phyloP scores from a whole-genome alignment of 2,113 vertebrate genomes.

The Scolopax mira region DNA sequence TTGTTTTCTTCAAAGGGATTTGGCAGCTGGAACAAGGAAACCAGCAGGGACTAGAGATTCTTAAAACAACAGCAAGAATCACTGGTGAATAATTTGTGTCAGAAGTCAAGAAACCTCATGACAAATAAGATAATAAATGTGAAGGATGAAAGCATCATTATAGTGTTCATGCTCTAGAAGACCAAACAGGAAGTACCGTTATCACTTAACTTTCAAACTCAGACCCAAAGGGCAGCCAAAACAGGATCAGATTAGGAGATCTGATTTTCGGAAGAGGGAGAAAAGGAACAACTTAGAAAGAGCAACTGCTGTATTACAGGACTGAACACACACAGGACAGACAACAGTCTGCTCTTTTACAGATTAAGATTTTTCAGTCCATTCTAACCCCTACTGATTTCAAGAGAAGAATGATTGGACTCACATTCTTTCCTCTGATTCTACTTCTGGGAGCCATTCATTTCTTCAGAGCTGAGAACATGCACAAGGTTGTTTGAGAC shows the following conservation, averaged over 20 bases:
- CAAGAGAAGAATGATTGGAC: not conserved
- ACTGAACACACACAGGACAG: conserved; percentile 14
- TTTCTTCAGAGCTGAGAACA: not conserved
- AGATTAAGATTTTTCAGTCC: not conserved
- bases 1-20: not conserved
- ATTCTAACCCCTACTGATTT: not conserved
- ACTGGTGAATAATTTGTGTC: not conserved
- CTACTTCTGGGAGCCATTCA: not conserved
- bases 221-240: conserved; percentile 1
- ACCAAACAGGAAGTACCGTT: not conserved
- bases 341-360: not conserved
- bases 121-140: not conserved
- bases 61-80: not conserved
- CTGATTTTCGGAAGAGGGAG: not conserved
- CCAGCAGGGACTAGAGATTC: not conserved
- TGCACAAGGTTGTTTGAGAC: not conserved
- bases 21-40: conserved; percentile 5
- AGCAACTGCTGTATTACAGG: not conserved
- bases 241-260: not conserved
- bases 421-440: not conserved
- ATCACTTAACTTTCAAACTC: not conserved
- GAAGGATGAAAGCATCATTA: not conserved
- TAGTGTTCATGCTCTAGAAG: not conserved
- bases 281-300: conserved; percentile 10
- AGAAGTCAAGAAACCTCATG: not conserved